These are phyloP conservation scores for Nothoprocta perdicaria DNA, from an alignment of 2,113 vertebrate genomes.

Conservation along the genomic window DNA sequence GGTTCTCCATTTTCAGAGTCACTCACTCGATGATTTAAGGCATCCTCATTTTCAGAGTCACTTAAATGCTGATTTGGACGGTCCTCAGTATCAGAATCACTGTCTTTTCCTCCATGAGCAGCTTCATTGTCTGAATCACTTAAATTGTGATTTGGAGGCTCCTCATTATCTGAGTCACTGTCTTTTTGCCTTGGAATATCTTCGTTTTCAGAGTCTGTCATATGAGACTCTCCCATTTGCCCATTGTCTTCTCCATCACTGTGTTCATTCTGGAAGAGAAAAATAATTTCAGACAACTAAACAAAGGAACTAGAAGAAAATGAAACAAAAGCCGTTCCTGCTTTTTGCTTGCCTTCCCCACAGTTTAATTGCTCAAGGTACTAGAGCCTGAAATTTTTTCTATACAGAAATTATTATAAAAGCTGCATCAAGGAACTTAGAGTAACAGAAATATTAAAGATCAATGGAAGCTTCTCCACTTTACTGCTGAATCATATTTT, in stretches of 20 bases:
- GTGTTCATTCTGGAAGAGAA: conserved; percentile 83
- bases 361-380: background rate
- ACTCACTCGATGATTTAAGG: conserved; percentile 75
- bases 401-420: background rate
- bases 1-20: conserved; percentile 81
- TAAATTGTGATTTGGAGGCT: conserved; percentile 60
- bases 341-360: background rate
- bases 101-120: conserved; percentile 78
- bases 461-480: background rate
- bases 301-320: background rate
- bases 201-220: conserved; percentile 80
- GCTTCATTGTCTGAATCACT: conserved; percentile 82
- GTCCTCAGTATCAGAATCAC: conserved; percentile 80
- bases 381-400: background rate
- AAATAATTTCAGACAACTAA: conserved; percentile 36
- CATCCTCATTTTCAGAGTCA: conserved; percentile 78
- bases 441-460: background rate
- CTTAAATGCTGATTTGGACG: conserved; percentile 55
- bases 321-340: background rate
- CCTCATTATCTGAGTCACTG: conserved; percentile 78
- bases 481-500: background rate
- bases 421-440: background rate
- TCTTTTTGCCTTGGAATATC: conserved; percentile 65
- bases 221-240: conserved; percentile 42
- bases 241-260: conserved; percentile 84